These are phyloP conservation scores for Deroplatys truncata DNA, from an alignment of 2,888 invertebrate genomes.

Conservation along the genomic window DNA sequence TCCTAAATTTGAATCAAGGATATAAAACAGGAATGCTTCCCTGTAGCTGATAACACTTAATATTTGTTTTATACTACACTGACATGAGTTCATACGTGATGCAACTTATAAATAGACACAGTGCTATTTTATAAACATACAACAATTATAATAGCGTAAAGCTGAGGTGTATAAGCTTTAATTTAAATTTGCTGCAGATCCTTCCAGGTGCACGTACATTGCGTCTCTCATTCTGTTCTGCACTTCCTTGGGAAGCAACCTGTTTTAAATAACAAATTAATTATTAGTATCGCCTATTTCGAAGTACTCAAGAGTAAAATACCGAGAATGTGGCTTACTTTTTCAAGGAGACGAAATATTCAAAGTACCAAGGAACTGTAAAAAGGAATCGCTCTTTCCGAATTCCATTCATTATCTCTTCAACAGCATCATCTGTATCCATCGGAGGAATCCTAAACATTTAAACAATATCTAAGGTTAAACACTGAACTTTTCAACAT, in stretches of 20 bases:
- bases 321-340: background rate
- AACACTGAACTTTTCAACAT: too few relatives aligned
- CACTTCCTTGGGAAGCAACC: background rate
- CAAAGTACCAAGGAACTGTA: background rate
- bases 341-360: background rate
- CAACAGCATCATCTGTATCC: background rate
- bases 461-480: too few relatives aligned
- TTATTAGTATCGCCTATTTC: background rate
- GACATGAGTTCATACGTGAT: too few relatives aligned
- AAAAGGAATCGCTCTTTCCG: background rate
- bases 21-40: too few relatives aligned
- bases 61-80: too few relatives aligned
- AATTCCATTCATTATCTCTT: background rate
- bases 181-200: background rate
- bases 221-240: background rate
- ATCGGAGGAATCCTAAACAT: background rate
- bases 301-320: background rate
- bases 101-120: too few relatives aligned
- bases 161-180: too few relatives aligned
- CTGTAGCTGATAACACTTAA: too few relatives aligned
- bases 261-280: background rate
- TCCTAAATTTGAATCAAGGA: too few relatives aligned
- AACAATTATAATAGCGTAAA: too few relatives aligned
- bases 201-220: background rate
- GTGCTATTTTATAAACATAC: too few relatives aligned